Conservation (phyloP, 2,888 invertebrate genomes). For the Cremastobaeus sp. region DNA sequence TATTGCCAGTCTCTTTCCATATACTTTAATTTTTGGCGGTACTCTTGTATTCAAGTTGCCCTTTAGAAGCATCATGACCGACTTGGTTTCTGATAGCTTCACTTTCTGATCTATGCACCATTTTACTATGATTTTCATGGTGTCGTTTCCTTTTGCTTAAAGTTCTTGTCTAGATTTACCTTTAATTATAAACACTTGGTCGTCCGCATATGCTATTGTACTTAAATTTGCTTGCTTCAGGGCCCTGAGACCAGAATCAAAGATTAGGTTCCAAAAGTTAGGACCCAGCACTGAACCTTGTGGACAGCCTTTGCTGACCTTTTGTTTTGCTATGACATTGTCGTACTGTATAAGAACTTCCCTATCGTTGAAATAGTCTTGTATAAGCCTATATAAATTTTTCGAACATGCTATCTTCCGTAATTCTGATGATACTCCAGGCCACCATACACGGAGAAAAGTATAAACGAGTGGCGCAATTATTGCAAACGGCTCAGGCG, state of each 20-base stretch:
- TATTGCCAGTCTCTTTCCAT: not conserved
- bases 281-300: slow-evolving; percentile 30
- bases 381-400: slow-evolving; percentile 2
- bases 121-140: not conserved
- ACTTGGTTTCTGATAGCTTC: slow-evolving; percentile 23
- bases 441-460: slow-evolving; percentile 43
- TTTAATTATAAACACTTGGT: slow-evolving; percentile 7
- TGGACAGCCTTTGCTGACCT: slow-evolving; percentile 18
- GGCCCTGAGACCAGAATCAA: slow-evolving; percentile 17
- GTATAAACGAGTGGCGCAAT: no score
- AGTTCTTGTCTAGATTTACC: slow-evolving; percentile 25
- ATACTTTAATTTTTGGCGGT: not conserved
- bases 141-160: slow-evolving; percentile 1
- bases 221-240: not conserved
- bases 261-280: slow-evolving; percentile 44
- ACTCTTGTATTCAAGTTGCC: not conserved
- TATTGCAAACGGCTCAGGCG: no score
- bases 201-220: slow-evolving; percentile 39
- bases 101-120: slow-evolving; percentile 33
- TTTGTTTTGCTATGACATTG: not conserved
- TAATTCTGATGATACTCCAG: slow-evolving; percentile 8
- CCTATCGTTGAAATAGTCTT: slow-evolving; percentile 23
- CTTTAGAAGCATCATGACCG: slow-evolving; percentile 13
- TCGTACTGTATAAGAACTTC: slow-evolving; percentile 1
- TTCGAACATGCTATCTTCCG: slow-evolving; percentile 16